Evolutionary conservation across 1,140 invertebrate species (phyloP).

Genomic region (Pectinophora gossypiella): DNA sequence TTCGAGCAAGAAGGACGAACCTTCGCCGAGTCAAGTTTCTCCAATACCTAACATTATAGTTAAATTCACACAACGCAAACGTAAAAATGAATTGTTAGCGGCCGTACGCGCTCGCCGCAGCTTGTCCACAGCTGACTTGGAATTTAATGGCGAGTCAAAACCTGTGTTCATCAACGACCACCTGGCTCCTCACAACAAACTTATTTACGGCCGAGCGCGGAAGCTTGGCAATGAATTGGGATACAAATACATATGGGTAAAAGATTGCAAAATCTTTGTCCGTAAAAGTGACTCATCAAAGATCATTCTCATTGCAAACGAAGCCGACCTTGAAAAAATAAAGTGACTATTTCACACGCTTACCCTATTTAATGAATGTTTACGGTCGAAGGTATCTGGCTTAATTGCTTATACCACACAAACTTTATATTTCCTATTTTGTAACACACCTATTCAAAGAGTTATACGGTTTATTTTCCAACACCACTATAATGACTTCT

Average conservation of each 20-base stretch:
- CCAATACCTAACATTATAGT: conserved; percentile 10
- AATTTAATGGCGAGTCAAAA: conserved; percentile 6
- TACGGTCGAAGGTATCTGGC: too few species aligned
- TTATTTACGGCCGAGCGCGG: neutral
- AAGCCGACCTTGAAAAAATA: conserved; percentile 12
- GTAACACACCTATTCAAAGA: too few species aligned
- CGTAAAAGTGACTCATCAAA: conserved; percentile 13
- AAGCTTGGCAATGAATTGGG: neutral
- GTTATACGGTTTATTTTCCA: too few species aligned
- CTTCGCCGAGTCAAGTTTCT: neutral
- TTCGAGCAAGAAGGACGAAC: neutral
- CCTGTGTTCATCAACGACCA: conserved; percentile 14
- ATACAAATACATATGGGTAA: conserved; percentile 16
- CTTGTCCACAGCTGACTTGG: conserved; percentile 13
- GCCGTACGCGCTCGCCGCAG: conserved; percentile 10
- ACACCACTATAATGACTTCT: too few species aligned
- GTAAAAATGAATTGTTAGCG: conserved; percentile 12
- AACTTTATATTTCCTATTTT: too few species aligned
- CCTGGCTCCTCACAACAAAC: conserved; percentile 12
- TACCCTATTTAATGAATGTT: too few species aligned
- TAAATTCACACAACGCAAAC: conserved; percentile 3
- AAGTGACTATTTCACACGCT: conserved; percentile 15
- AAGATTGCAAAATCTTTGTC: conserved; percentile 12
- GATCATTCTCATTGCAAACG: conserved; percentile 5
- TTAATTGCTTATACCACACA: too few species aligned